phyloP scores from a whole-genome alignment of 2,113 vertebrate genomes.

The Dipodomys stephensi region DNA sequence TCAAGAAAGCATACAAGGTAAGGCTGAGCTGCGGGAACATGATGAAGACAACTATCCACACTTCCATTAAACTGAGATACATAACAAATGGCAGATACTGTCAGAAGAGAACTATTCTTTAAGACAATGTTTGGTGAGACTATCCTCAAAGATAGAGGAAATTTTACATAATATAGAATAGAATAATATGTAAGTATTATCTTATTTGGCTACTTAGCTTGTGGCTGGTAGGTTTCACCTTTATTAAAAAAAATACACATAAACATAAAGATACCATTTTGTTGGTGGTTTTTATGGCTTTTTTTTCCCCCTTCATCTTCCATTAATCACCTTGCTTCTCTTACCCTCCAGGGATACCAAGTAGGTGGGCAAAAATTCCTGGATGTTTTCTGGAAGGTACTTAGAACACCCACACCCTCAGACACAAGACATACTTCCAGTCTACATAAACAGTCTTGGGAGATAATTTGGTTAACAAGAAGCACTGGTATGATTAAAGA shows the following conservation, averaged over 20 bases:
- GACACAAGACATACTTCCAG: constrained; percentile 63
- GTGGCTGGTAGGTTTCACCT: neutral
- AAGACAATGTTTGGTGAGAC: constrained; percentile 10
- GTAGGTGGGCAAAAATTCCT: constrained; percentile 81
- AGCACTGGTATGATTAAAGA: constrained; percentile 55
- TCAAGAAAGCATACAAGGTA: constrained; percentile 32
- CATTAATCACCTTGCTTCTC: constrained; percentile 70
- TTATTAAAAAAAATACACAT: neutral
- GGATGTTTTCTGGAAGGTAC: constrained; percentile 69
- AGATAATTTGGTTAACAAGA: constrained; percentile 70
- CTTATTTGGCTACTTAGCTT: constrained; percentile 2
- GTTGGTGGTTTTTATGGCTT: constrained; percentile 41
- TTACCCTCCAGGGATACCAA: constrained; percentile 76
- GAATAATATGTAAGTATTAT: neutral
- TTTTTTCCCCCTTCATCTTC: neutral
- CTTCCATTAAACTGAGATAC: neutral
- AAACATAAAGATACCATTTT: constrained; percentile 38
- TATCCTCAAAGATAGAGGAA: neutral
- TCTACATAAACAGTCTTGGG: constrained; percentile 68
- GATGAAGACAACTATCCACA: neutral
- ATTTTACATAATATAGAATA: neutral
- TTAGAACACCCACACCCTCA: constrained; percentile 74
- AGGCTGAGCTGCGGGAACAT: neutral
- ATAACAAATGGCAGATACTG: neutral
- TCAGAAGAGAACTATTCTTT: neutral